These are phyloP conservation scores for Piliocolobus tephrosceles DNA, from an alignment of 2,113 vertebrate species.

Conservation along the genomic window DNA sequence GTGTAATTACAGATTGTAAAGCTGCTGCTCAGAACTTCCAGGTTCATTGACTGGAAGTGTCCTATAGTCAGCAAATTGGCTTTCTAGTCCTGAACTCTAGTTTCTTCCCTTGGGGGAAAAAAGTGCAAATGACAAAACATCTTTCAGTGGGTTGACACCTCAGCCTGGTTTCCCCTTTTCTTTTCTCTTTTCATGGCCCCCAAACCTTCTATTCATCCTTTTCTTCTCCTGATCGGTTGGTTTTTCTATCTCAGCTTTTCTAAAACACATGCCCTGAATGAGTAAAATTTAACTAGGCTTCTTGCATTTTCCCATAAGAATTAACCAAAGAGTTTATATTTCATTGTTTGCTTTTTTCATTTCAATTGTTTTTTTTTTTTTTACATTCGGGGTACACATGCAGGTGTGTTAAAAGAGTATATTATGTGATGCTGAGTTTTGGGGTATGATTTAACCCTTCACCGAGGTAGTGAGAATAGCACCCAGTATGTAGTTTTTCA, in stretches of 20 bases:
- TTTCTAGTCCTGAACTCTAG: too few species aligned
- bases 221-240: neutral
- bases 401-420: too few species aligned
- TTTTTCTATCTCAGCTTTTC: neutral
- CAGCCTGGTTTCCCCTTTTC: neutral
- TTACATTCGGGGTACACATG: too few species aligned
- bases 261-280: neutral
- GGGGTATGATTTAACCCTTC: too few species aligned
- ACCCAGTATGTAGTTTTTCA: too few species aligned
- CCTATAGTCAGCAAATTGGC: neutral
- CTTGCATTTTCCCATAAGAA: neutral
- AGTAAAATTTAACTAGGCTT: neutral
- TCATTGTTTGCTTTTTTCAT: neutral
- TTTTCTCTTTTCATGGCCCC: neutral
- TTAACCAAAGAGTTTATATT: neutral
- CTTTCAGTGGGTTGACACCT: rapidly evolving
- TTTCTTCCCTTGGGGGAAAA: neutral
- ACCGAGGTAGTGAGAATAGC: too few species aligned
- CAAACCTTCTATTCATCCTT: neutral
- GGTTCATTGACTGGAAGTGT: neutral
- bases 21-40: neutral
- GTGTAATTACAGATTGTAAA: neutral
- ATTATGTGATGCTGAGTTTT: too few species aligned
- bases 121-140: neutral
- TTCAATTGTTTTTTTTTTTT: too few species aligned